These are phyloP conservation scores for Galerucella calmariensis DNA, from an alignment of 2,888 invertebrate genomes.

Conservation along the genomic window DNA sequence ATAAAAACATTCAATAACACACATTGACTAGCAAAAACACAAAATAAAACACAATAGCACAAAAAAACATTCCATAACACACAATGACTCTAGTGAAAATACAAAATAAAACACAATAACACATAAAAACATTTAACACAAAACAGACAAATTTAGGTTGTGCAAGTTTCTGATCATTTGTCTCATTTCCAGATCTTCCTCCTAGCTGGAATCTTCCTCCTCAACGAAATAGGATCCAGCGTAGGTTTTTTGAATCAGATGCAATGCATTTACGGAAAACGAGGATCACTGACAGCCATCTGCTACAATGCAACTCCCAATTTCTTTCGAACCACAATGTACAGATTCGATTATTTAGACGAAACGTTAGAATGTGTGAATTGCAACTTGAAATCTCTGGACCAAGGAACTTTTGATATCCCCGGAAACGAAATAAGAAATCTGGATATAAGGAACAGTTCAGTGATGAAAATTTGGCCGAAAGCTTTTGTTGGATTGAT, in stretches of 20 bases:
- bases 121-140: neutral
- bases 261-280: conserved; percentile 59
- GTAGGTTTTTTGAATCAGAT: conserved; percentile 32
- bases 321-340: conserved; percentile 57
- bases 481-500: conserved; percentile 57
- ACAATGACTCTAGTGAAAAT: no score
- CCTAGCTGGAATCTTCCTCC: neutral
- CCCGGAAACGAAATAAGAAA: conserved; percentile 59
- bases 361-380: conserved; percentile 59
- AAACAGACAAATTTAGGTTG: neutral
- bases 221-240: neutral
- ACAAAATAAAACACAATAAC: neutral
- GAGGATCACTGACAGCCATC: conserved; percentile 61
- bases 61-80: no score
- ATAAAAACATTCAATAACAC: no score
- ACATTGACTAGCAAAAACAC: no score
- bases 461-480: conserved; percentile 51
- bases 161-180: neutral
- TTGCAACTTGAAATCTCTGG: conserved; percentile 55
- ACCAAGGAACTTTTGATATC: conserved; percentile 59
- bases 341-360: conserved; percentile 61
- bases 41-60: no score
- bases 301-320: conserved; percentile 57
- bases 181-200: conserved; percentile 30
- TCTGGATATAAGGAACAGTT: conserved; percentile 53